Evolutionary conservation across 2,113 vertebrate species (phyloP), one percentile per base, ranked within the genome.

Genomic region (Daphoenositta chrysoptera): DNA sequence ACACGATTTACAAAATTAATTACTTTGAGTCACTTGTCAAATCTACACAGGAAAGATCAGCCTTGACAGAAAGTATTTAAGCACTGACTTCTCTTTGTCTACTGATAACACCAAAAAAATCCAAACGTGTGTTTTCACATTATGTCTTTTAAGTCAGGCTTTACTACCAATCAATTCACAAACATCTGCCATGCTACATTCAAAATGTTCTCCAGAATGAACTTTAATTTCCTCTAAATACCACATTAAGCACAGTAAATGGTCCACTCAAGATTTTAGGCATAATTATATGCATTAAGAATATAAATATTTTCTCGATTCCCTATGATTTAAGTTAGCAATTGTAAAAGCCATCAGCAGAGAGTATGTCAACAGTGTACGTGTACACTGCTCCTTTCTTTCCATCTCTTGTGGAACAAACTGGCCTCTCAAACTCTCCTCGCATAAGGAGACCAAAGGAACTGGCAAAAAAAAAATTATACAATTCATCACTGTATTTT

Each of bases 221-320:
- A 96, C 69, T 96, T 96, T 84, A 96, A 96, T 95, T 97, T 97
- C 37, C 84, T 96, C 84, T 96, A 95, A 96, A 97, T 96, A 96
- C 93, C 81, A 93, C 95, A 97, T 96, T 95, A 95, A 95, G 89
- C 89, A 94, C 40, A 89, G 93, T 76, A 96, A 96, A 96, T 92
- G 93, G 93, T 94, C 96, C 93, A 94, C 95, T 95, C 91, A 94
- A 96, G 81, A 94, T 79, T 96, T 96, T 89, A 93, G 73, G 53
- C 87, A 78, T 94, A 97, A 97, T 96, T 94, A 94, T 73, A 89
- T 87, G 87, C 65, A 94, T 96, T 91, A 96, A 87, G 89, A 95
- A 96, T 87, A 95, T 87, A 97, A 97, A 97, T 96, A 97, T 96
- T 97, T 95, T 93, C 94, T 91, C 0, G 9, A 95, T 92, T 93